phyloP scores from a whole-genome alignment of 2,113 vertebrate species.

The Clarias macrocephalus region DNA sequence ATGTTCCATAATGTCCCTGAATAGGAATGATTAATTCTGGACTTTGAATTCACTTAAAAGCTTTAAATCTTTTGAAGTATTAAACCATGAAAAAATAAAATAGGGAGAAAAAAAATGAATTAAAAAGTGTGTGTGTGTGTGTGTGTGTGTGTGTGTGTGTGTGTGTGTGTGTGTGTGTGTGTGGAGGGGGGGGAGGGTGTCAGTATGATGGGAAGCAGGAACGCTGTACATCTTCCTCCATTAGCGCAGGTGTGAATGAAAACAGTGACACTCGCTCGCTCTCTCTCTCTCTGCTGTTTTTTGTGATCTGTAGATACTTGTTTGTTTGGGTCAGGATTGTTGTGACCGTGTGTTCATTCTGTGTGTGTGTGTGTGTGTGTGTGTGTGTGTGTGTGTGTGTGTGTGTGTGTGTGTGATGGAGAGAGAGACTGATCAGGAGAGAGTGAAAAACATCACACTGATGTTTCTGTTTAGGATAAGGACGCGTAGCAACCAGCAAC shows the following conservation, averaged over 20 bases:
- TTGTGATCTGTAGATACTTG: neutral
- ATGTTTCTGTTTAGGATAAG: conserved; percentile 25
- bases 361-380: neutral
- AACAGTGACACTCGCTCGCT: neutral
- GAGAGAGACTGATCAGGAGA: neutral
- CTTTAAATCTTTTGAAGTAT: neutral
- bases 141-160: neutral
- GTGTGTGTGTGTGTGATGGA: neutral
- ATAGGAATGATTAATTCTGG: neutral
- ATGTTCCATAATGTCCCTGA: neutral
- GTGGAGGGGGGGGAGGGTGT: neutral
- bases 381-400: neutral
- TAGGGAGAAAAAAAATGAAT: neutral
- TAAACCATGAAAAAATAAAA: neutral
- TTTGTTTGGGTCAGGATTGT: neutral
- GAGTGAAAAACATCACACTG: neutral
- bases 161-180: conserved; percentile 15
- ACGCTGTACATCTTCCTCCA: conserved; percentile 22
- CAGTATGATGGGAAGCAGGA: conserved; percentile 21
- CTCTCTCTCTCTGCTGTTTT: neutral
- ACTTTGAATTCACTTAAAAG: neutral
- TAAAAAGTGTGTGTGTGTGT: neutral
- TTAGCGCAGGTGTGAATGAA: conserved; percentile 31
- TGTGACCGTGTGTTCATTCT: neutral
- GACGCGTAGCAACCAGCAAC: conserved; percentile 29